Evolutionary conservation across 2,797 vertebrate species (phyloP).

Genomic region (Gallinago solitaria): DNA sequence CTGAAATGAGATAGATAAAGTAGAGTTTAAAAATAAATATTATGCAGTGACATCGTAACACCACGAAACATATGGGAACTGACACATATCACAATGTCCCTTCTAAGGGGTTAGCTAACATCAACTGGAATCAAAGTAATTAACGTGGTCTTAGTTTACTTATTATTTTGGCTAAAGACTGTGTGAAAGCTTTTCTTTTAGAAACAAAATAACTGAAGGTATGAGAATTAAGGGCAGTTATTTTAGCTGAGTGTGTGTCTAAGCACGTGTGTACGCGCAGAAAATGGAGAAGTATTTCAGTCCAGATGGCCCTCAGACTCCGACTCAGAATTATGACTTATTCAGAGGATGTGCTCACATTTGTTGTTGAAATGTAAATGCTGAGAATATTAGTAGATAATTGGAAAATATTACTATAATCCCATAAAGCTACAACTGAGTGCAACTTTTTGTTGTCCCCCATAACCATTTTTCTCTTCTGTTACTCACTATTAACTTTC

Average conservation of each 20-base stretch:
- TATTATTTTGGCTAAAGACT: background rate
- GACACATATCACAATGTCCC: background rate
- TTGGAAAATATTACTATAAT: background rate
- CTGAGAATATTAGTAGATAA: background rate
- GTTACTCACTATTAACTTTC: background rate
- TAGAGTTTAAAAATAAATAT: constrained; percentile 25
- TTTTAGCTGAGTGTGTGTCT: background rate
- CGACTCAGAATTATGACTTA: background rate
- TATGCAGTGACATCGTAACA: background rate
- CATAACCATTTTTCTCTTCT: background rate
- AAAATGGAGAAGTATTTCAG: background rate
- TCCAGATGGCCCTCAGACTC: background rate
- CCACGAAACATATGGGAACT: constrained; percentile 33
- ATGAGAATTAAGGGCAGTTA: background rate
- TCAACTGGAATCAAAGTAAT: background rate
- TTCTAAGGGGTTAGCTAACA: background rate
- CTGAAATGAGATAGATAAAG: background rate
- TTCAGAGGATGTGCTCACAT: background rate
- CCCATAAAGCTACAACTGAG: background rate
- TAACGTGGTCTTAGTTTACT: background rate
- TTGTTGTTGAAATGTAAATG: background rate
- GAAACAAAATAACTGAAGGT: background rate
- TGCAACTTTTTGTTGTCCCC: background rate
- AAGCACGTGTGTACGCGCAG: background rate
- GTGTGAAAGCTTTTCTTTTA: background rate